A percentile compares a stretch with the other conserved stretches of the same genome.
These are phyloP conservation scores for Myotis davidii DNA, from an alignment of 2,113 vertebrate species.

Conservation along the genomic window DNA sequence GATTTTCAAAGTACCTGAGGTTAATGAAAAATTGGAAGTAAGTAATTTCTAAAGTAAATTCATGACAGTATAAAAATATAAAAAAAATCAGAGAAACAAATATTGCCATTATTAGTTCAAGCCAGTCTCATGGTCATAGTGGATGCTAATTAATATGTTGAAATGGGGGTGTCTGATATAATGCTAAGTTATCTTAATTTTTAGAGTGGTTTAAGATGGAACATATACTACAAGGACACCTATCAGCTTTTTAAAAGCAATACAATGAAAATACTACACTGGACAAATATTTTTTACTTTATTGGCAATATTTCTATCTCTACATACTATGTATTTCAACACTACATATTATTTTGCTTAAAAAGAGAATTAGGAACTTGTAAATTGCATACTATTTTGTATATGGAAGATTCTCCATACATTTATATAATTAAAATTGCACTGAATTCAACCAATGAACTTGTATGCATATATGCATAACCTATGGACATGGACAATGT, in stretches of 20 bases:
- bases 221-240: background rate
- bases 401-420: background rate
- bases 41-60: conserved; percentile 22
- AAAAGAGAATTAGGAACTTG: background rate
- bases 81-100: background rate
- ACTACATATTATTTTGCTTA: background rate
- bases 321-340: background rate
- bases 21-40: background rate
- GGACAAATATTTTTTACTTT: background rate
- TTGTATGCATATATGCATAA: no score
- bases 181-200: background rate
- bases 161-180: background rate
- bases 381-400: background rate
- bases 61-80: background rate
- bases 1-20: conserved; percentile 1
- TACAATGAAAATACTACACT: background rate
- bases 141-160: background rate
- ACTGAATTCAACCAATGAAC: background rate
- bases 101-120: background rate
- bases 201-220: background rate
- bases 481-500: no score
- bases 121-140: background rate
- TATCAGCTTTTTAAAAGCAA: background rate
- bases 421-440: background rate
- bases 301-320: background rate